phyloP scores from a whole-genome alignment of 2,113 vertebrate species.

The Ifrita kowaldi region DNA sequence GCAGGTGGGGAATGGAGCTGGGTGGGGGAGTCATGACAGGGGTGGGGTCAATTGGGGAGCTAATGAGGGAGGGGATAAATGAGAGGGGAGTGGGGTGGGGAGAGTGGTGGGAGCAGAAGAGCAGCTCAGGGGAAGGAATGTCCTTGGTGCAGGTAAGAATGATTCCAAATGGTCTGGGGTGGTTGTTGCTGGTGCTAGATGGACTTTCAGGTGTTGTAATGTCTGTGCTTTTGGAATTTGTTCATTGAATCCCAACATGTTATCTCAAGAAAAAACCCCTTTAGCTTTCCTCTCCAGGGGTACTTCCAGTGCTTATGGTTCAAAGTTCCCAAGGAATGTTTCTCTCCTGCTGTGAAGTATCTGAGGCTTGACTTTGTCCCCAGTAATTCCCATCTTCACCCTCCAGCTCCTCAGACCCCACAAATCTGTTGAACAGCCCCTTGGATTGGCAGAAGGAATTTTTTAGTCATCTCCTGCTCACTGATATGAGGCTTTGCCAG shows the following conservation, averaged over 20 bases:
- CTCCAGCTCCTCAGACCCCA: background rate
- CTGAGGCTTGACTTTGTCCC: background rate
- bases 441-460: background rate
- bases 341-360: background rate
- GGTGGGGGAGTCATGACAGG: background rate
- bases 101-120: background rate
- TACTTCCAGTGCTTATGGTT: background rate
- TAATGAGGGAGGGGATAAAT: background rate
- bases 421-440: background rate
- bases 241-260: background rate
- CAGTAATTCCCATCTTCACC: background rate
- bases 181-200: background rate
- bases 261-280: background rate
- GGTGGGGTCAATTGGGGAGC: background rate
- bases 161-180: rapidly evolving
- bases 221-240: background rate
- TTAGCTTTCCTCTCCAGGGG: background rate
- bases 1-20: background rate
- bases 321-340: background rate
- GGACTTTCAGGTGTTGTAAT: background rate
- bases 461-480: background rate
- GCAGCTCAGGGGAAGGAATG: background rate
- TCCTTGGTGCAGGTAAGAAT: background rate
- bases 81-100: background rate
- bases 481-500: background rate